Conservation (phyloP, 2,797 vertebrate species). For the Chloroceryle amazona region DNA sequence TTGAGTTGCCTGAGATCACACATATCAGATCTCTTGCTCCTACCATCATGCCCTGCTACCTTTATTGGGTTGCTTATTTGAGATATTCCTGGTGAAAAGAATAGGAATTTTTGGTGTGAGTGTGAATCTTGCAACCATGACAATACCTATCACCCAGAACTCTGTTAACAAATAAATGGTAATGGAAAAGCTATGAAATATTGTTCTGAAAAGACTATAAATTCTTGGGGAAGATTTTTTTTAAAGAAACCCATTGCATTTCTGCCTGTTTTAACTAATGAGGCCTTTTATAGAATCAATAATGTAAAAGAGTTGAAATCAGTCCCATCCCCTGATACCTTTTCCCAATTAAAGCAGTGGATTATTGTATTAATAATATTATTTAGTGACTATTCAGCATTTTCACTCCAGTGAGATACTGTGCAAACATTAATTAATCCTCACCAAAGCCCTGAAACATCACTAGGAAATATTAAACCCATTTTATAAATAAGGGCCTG, state of each 20-base stretch:
- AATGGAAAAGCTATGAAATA: background rate
- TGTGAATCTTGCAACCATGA: background rate
- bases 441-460: background rate
- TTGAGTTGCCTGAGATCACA: background rate
- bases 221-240: background rate
- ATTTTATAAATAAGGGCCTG: slow-evolving; percentile 39
- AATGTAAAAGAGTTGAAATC: slow-evolving; percentile 3
- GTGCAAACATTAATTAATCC: slow-evolving; percentile 50
- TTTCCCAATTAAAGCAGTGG: slow-evolving; percentile 27
- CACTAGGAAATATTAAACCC: slow-evolving; percentile 1
- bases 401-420: slow-evolving; percentile 8
- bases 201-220: background rate
- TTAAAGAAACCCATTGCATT: background rate
- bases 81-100: background rate
- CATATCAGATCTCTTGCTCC: background rate
- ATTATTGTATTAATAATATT: slow-evolving; percentile 41
- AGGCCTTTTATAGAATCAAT: slow-evolving; percentile 34
- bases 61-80: background rate
- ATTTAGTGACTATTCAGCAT: slow-evolving; percentile 42
- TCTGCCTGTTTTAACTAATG: slow-evolving; percentile 22
- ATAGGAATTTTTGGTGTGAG: background rate
- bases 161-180: background rate
- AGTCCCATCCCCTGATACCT: slow-evolving; percentile 11
- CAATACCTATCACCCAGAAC: background rate
- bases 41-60: background rate